Percentiles rank a stretch among this genome's conserved stretches.
Conservation (phyloP, 1,140 invertebrate genomes). For the Plutomurus gul region DNA sequence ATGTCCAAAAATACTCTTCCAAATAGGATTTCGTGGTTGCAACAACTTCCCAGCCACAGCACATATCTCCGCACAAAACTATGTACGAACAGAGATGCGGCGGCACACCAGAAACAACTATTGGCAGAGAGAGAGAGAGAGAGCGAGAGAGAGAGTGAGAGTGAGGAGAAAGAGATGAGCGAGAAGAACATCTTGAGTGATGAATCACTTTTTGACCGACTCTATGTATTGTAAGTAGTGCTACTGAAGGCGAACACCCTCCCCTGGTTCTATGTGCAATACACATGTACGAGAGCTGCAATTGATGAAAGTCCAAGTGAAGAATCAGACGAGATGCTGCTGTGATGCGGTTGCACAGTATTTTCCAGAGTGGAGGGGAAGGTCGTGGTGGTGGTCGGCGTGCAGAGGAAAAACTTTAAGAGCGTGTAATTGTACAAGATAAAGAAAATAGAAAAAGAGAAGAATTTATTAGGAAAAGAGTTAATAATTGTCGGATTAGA, state of each 20-base stretch:
- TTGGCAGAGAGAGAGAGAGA: background rate
- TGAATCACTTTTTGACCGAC: background rate
- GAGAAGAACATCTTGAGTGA: background rate
- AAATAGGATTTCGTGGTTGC: background rate
- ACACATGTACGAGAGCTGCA: too few relatives aligned
- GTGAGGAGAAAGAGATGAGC: background rate
- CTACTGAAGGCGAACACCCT: background rate
- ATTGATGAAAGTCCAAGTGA: too few relatives aligned
- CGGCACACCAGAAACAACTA: background rate
- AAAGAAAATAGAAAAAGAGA: background rate
- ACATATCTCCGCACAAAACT: background rate
- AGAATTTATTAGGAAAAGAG: conserved; percentile 7
- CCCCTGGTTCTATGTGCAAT: too few relatives aligned
- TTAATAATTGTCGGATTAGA: conserved; percentile 1
- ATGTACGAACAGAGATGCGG: background rate
- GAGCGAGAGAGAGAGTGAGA: background rate
- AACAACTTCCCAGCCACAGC: background rate
- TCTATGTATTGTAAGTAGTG: background rate
- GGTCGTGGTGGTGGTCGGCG: background rate
- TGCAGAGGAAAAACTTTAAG: background rate
- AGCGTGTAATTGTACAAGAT: background rate
- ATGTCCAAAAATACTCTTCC: background rate
- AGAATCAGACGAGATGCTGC: too few relatives aligned
- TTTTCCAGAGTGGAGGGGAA: background rate
- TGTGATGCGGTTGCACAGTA: too few relatives aligned